Evolutionary conservation across 2,888 invertebrate genomes (phyloP).

Genomic region (Cerceris rybyensis): DNA sequence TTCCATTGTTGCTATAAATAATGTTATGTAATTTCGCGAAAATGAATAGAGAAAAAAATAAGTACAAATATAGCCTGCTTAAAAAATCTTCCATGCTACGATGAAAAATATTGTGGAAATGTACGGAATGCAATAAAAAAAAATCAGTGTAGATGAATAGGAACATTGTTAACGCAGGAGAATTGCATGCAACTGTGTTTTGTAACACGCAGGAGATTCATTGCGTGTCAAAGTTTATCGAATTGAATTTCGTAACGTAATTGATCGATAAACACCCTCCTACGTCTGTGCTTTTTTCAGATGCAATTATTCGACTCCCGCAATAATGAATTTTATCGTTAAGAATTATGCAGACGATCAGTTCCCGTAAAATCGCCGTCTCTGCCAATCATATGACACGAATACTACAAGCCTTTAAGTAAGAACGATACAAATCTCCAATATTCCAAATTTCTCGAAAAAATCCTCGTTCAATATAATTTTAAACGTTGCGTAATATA

Average conservation of each 20-base stretch:
- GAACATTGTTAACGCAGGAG: neutral
- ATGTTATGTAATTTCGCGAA: too few relatives aligned
- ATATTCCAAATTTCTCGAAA: neutral
- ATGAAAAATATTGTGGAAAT: neutral
- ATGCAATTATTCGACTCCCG: conserved; percentile 22
- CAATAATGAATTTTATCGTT: conserved; percentile 23
- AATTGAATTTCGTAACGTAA: conserved; percentile 24
- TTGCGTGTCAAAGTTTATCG: conserved; percentile 60
- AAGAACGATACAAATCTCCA: conserved; percentile 44
- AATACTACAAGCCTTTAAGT: conserved; percentile 63
- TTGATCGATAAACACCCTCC: conserved; percentile 9
- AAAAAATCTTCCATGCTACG: neutral
- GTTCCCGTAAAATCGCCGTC: conserved; percentile 48
- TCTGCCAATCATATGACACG: conserved; percentile 62
- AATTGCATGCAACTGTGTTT: neutral
- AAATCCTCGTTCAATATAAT: neutral
- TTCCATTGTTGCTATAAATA: too few relatives aligned
- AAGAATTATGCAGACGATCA: conserved; percentile 29
- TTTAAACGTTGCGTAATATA: neutral
- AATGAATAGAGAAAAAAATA: too few relatives aligned
- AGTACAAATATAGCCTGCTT: neutral
- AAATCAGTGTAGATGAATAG: neutral
- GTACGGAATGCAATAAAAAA: neutral
- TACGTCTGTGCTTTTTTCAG: conserved; percentile 2
- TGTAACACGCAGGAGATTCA: conserved; percentile 2